Percentiles rank a stretch among this genome's conserved stretches.
Conservation (phyloP, 1,140 invertebrate species). For the Bombyx mori region DNA sequence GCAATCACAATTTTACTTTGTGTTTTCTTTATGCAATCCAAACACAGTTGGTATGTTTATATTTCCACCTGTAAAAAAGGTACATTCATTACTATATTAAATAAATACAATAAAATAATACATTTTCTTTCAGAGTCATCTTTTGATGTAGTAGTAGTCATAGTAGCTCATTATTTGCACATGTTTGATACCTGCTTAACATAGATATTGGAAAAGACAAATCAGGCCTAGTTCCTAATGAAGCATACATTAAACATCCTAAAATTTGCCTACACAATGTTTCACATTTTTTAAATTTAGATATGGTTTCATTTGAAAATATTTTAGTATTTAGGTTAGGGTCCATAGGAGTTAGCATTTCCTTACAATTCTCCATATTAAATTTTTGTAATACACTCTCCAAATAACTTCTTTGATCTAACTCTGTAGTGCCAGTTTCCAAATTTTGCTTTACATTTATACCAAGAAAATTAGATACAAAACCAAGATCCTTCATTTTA, state of each 20-base stretch:
- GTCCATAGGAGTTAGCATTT: conserved; percentile 35
- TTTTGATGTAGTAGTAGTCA: conserved; percentile 45
- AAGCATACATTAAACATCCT: conserved; percentile 29
- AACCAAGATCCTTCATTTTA: conserved; percentile 45
- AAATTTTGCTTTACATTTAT: conserved; percentile 39
- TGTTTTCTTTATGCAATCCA: not conserved
- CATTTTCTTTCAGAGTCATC: not conserved
- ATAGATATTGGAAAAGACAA: conserved; percentile 26
- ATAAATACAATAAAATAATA: not conserved
- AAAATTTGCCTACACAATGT: conserved; percentile 25
- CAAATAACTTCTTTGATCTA: conserved; percentile 42
- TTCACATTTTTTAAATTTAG: conserved; percentile 13
- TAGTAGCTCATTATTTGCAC: conserved; percentile 19
- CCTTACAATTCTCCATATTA: conserved; percentile 43
- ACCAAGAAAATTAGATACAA: conserved; percentile 32
- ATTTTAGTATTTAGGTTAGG: conserved; percentile 23
- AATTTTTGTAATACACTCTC: conserved; percentile 38
- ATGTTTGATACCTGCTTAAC: conserved; percentile 27
- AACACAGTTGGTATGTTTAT: not conserved
- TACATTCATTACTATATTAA: too few relatives aligned
- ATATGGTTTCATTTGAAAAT: conserved; percentile 12
- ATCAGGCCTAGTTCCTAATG: conserved; percentile 31
- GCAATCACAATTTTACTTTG: too few relatives aligned
- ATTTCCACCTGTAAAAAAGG: not conserved
- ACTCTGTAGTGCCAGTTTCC: conserved; percentile 18